phyloP scores from a whole-genome alignment of 2,113 vertebrate genomes.

The Crotalus viridis region DNA sequence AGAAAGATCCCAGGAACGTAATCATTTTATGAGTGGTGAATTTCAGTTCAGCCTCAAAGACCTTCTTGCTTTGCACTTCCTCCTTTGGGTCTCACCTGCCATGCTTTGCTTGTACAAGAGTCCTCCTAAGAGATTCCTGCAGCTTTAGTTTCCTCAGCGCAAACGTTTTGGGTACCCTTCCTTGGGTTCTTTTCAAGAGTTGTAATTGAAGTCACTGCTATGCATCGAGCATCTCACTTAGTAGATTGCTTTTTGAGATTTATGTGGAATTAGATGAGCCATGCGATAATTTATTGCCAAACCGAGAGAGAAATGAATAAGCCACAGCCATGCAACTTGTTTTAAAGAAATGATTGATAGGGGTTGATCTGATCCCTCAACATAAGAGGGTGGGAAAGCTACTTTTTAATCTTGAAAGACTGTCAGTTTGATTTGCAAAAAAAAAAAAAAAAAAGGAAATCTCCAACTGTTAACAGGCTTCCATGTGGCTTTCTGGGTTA shows the following conservation, averaged over 20 bases:
- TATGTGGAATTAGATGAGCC: conserved; percentile 72
- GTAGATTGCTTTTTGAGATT: conserved; percentile 78
- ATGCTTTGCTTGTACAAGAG: conserved; percentile 19
- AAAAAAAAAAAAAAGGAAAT: no score
- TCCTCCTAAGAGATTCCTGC: conserved; percentile 28
- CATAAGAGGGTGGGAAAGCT: background rate
- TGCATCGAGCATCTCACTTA: conserved; percentile 64
- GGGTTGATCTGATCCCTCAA: background rate
- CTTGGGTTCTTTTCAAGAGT: conserved; percentile 64
- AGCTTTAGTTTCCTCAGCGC: conserved; percentile 56
- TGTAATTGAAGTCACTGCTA: conserved; percentile 62
- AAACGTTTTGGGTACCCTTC: conserved; percentile 64
- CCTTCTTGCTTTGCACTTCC: background rate
- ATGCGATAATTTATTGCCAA: conserved; percentile 78
- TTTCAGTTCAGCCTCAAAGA: background rate
- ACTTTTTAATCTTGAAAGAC: background rate
- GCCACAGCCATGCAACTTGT: conserved; percentile 63
- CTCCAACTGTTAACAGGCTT: background rate
- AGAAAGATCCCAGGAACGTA: background rate
- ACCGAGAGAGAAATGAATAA: conserved; percentile 75
- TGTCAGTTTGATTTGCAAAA: background rate
- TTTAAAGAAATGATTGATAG: conserved; percentile 3
- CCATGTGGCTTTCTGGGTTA: background rate
- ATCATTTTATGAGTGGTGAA: background rate
- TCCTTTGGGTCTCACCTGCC: background rate